phyloP scores from a whole-genome alignment of 2,888 invertebrate genomes.

The Phyllotreta cruciferae region DNA sequence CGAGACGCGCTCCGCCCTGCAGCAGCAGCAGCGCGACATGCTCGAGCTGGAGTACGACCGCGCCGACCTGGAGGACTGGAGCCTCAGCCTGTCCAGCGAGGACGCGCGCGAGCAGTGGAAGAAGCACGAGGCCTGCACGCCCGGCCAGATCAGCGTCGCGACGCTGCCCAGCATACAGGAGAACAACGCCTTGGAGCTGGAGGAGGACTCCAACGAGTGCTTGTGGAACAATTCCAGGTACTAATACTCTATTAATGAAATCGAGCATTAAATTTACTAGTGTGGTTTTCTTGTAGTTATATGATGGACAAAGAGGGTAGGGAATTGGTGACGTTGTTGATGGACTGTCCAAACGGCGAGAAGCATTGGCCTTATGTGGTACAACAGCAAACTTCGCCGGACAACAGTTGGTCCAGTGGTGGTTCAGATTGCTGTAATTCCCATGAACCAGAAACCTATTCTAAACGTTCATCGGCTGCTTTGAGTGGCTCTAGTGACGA shows the following conservation, averaged over 20 bases:
- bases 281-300: slow-evolving; percentile 25
- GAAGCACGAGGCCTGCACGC: slow-evolving; percentile 60
- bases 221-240: slow-evolving; percentile 78
- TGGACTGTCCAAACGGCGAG: slow-evolving; percentile 63
- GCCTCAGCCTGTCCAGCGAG: slow-evolving; percentile 74
- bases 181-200: slow-evolving; percentile 74
- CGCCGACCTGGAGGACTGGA: slow-evolving; percentile 82
- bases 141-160: slow-evolving; percentile 69
- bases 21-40: slow-evolving; percentile 73
- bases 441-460: slow-evolving; percentile 65
- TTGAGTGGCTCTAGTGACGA: slow-evolving; percentile 72
- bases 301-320: slow-evolving; percentile 70
- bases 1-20: slow-evolving; percentile 72
- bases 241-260: too few species aligned
- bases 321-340: slow-evolving; percentile 66
- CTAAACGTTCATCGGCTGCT: slow-evolving; percentile 75
- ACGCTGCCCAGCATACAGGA: slow-evolving; percentile 77
- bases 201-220: slow-evolving; percentile 77
- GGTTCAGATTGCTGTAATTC: slow-evolving; percentile 61
- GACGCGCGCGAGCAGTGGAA: slow-evolving; percentile 64
- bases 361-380: slow-evolving; percentile 71
- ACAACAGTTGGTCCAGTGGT: slow-evolving; percentile 66
- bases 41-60: slow-evolving; percentile 77
- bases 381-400: slow-evolving; percentile 61
- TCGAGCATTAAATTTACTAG: too few species aligned